phyloP scores from a whole-genome alignment of 2,888 invertebrate genomes.

The Aricia artaxerxes region DNA sequence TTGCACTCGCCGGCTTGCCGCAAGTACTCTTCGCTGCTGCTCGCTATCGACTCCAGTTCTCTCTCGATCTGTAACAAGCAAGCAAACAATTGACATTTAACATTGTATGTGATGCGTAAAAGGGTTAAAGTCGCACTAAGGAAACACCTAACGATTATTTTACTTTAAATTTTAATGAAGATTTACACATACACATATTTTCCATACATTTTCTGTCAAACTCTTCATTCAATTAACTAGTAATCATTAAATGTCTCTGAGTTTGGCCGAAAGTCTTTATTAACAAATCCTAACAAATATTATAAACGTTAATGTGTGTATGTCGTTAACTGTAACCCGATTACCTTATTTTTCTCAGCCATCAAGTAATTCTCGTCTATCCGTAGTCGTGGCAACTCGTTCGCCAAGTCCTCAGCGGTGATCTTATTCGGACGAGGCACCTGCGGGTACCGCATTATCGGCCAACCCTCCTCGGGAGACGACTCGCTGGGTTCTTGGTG shows the following conservation, averaged over 20 bases:
- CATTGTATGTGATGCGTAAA: neutral
- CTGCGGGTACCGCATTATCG: conserved; percentile 52
- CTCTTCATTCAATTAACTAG: too few relatives aligned
- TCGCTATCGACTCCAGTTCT: conserved; percentile 62
- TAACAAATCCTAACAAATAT: too few relatives aligned
- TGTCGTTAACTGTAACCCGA: neutral
- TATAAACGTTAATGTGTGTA: too few relatives aligned
- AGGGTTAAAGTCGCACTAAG: neutral
- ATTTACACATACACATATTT: too few relatives aligned
- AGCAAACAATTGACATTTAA: neutral
- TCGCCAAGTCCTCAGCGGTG: conserved; percentile 71
- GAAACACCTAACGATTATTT: too few relatives aligned
- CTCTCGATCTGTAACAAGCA: neutral
- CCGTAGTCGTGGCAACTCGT: conserved; percentile 72
- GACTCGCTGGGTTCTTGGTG: conserved; percentile 60
- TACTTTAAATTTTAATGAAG: too few relatives aligned
- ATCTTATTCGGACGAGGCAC: conserved; percentile 65
- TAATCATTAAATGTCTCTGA: too few relatives aligned
- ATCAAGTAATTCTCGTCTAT: conserved; percentile 72
- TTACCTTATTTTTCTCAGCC: conserved; percentile 62
- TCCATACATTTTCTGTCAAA: too few relatives aligned
- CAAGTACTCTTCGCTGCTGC: conserved; percentile 70
- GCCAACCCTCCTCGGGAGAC: conserved; percentile 63
- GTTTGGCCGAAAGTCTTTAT: too few relatives aligned
- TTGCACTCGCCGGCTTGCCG: conserved; percentile 46